phyloP scores from a whole-genome alignment of 2,888 invertebrate genomes.

The Sarcophaga rosellei region DNA sequence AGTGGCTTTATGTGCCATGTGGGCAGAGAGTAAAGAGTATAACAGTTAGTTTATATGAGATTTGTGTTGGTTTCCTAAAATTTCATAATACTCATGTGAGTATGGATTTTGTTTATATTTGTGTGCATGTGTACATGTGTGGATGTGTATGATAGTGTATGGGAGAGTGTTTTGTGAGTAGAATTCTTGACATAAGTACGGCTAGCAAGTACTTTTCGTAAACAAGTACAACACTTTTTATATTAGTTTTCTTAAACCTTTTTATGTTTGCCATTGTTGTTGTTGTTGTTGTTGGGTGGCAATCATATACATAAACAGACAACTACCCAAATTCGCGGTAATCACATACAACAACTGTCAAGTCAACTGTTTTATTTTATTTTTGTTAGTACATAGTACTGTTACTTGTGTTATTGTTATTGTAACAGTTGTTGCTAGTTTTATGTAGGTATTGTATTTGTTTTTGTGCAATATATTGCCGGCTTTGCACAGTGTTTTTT shows the following conservation, averaged over 20 bases:
- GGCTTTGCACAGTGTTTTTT: slow-evolving; percentile 14
- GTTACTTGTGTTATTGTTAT: neutral
- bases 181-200: slow-evolving; percentile 24
- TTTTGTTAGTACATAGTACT: neutral
- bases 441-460: neutral
- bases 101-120: no score
- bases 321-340: slow-evolving; percentile 35
- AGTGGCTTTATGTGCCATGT: neutral
- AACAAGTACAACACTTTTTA: slow-evolving; percentile 30
- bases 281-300: neutral
- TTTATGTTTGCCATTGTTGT: neutral
- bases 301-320: neutral
- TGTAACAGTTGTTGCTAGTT: neutral
- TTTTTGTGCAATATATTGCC: slow-evolving; percentile 22
- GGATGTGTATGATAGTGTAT: no score
- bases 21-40: neutral
- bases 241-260: slow-evolving; percentile 3
- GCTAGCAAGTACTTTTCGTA: slow-evolving; percentile 30
- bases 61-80: slow-evolving; percentile 32
- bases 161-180: no score
- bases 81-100: neutral
- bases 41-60: neutral
- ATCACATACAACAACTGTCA: slow-evolving; percentile 55
- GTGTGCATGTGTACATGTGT: no score
- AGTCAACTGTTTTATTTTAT: slow-evolving; percentile 40